Evolutionary conservation across 2,113 vertebrate species (phyloP).

Genomic region (Petrocephalus zakoni): DNA sequence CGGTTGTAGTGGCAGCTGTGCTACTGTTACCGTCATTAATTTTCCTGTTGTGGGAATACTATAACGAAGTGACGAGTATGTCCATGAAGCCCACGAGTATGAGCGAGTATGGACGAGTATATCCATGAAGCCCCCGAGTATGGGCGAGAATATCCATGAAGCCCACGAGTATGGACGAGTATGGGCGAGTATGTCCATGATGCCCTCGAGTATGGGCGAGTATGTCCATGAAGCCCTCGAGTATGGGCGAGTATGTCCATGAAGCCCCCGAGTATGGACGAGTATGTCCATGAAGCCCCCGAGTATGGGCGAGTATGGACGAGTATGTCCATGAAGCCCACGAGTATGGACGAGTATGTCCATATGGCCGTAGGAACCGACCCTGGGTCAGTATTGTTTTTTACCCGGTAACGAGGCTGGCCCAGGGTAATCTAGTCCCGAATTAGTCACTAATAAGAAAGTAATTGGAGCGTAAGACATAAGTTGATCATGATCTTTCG

Average conservation of each 20-base stretch:
- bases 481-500: neutral
- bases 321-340: neutral
- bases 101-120: too few species aligned
- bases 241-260: neutral
- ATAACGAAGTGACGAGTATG: neutral
- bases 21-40: neutral
- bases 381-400: conserved; percentile 3
- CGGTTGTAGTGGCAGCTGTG: too few species aligned
- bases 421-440: neutral
- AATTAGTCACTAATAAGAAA: conserved; percentile 4
- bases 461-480: neutral
- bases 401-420: neutral
- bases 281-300: conserved; percentile 1
- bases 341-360: too few species aligned
- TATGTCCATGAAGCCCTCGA: conserved; percentile 9
- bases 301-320: too few species aligned
- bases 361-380: neutral
- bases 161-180: too few species aligned
- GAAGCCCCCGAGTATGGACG: too few species aligned
- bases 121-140: conserved; percentile 4
- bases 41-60: neutral
- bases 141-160: neutral
- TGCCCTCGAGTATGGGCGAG: too few species aligned
- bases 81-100: too few species aligned
- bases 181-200: neutral